Conservation (phyloP, 2,888 invertebrate genomes). For the Harmothoe impar region DNA sequence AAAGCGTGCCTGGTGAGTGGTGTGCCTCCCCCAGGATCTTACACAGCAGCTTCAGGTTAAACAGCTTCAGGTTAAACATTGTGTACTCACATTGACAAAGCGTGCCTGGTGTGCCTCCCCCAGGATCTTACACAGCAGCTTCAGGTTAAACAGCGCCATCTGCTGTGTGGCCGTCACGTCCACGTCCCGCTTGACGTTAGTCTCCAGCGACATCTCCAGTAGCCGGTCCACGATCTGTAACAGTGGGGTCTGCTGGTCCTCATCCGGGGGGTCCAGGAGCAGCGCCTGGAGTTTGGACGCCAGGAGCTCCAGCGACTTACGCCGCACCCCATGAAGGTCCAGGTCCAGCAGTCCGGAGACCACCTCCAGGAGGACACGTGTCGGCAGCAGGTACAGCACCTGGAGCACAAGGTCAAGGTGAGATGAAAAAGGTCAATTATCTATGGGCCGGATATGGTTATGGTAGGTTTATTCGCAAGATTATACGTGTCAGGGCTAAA, state of each 20-base stretch:
- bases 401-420: conserved; percentile 64
- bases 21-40: too few species aligned
- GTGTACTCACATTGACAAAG: conserved; percentile 85
- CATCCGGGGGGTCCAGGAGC: conserved; percentile 2
- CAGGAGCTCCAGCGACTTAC: conserved; percentile 93
- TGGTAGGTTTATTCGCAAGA: not conserved
- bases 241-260: conserved; percentile 44
- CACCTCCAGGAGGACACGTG: conserved; percentile 91
- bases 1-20: not conserved
- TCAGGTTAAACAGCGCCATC: conserved; percentile 91
- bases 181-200: conserved; percentile 84
- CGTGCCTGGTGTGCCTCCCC: conserved; percentile 88
- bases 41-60: too few species aligned
- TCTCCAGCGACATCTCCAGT: conserved; percentile 64
- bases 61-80: too few species aligned
- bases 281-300: conserved; percentile 89
- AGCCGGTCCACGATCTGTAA: conserved; percentile 57
- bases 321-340: conserved; percentile 88
- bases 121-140: conserved; percentile 90
- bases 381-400: conserved; percentile 87
- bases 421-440: conserved; percentile 23
- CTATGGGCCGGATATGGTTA: conserved; percentile 9
- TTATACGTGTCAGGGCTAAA: not conserved
- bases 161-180: conserved; percentile 89
- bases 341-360: conserved; percentile 89